Evolutionary conservation across 2,797 vertebrate species (phyloP).

Genomic region (Sarcophilus harrisii): DNA sequence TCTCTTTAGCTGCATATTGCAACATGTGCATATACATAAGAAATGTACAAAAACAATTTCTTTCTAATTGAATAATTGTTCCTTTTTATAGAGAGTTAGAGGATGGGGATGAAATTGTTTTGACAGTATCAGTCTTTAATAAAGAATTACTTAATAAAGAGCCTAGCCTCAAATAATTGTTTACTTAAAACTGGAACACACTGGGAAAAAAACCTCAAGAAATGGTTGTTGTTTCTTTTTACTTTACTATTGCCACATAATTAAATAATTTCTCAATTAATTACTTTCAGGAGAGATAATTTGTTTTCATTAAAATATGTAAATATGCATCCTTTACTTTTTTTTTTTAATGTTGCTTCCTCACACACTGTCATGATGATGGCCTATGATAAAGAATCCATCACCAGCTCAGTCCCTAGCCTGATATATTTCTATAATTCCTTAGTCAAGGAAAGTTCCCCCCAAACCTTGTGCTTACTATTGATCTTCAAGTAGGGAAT

Average conservation of each 20-base stretch:
- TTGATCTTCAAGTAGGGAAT: neutral
- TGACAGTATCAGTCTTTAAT: constrained; percentile 70
- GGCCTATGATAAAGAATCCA: constrained; percentile 43
- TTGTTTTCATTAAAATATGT: constrained; percentile 83
- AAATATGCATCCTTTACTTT: constrained; percentile 74
- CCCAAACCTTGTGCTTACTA: neutral
- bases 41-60: constrained; percentile 66
- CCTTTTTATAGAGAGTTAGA: constrained; percentile 44
- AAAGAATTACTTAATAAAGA: constrained; percentile 78
- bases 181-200: constrained; percentile 76
- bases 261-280: constrained; percentile 82
- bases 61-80: constrained; percentile 76
- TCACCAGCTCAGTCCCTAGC: neutral
- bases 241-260: constrained; percentile 73
- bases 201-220: constrained; percentile 61
- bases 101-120: constrained; percentile 47
- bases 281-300: constrained; percentile 80
- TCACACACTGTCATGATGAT: constrained; percentile 61
- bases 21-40: constrained; percentile 61
- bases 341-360: constrained; percentile 47
- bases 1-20: constrained; percentile 39
- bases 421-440: neutral
- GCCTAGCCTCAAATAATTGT: constrained; percentile 72
- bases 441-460: neutral
- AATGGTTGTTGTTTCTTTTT: constrained; percentile 41